Conservation (phyloP, 1,140 invertebrate species). For the Physella acuta region DNA sequence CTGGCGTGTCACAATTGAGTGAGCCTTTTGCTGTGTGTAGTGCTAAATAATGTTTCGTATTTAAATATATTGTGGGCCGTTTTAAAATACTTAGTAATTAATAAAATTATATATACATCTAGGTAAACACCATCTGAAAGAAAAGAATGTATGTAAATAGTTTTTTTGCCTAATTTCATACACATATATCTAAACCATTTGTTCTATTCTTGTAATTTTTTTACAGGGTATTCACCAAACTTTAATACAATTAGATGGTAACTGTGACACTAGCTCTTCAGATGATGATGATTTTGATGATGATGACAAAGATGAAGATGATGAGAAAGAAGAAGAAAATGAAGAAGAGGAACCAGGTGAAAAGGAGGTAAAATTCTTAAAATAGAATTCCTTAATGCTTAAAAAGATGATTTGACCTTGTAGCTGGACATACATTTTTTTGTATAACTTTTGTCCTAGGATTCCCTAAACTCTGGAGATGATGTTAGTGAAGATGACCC, state of each 20-base stretch:
- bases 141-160: neutral
- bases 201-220: slow-evolving; percentile 8
- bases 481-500: slow-evolving; percentile 97
- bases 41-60: too few species aligned
- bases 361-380: slow-evolving; percentile 61
- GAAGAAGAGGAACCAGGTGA: slow-evolving; percentile 68
- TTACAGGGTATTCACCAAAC: slow-evolving; percentile 2
- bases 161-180: too few species aligned
- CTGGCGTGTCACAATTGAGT: too few species aligned
- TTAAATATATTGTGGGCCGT: neutral
- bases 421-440: neutral
- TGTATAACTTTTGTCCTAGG: slow-evolving; percentile 61
- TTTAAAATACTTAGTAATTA: neutral
- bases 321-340: slow-evolving; percentile 71
- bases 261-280: slow-evolving; percentile 73
- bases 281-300: slow-evolving; percentile 74
- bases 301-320: slow-evolving; percentile 67
- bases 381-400: neutral
- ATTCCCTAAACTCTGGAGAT: slow-evolving; percentile 88
- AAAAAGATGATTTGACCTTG: neutral
- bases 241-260: slow-evolving; percentile 70
- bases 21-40: too few species aligned
- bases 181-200: too few species aligned
- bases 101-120: neutral
- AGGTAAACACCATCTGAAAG: neutral